Evolutionary conservation across 1,140 invertebrate species (phyloP).

Genomic region (Leptopilina boulardi): DNA sequence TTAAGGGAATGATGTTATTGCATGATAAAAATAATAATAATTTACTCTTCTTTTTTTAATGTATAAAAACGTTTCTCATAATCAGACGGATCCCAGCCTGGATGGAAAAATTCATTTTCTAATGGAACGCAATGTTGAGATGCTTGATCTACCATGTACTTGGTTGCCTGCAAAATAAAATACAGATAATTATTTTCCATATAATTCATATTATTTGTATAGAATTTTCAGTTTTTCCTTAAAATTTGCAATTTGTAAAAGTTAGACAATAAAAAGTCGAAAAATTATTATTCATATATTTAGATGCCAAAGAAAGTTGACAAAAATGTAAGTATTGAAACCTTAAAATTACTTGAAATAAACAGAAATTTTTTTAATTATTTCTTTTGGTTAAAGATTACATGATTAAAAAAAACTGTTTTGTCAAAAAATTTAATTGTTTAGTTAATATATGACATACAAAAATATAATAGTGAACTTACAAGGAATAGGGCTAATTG

Average conservation of each 20-base stretch:
- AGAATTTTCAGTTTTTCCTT: too few relatives aligned
- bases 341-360: too few relatives aligned
- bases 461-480: slow-evolving; percentile 55
- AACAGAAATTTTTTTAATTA: too few relatives aligned
- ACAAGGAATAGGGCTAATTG: slow-evolving; percentile 81
- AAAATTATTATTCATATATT: too few relatives aligned
- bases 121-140: slow-evolving; percentile 92
- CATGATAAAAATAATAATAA: too few relatives aligned
- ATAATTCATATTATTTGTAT: slow-evolving; percentile 43
- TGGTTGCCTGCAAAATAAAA: slow-evolving; percentile 79
- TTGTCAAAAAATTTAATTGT: neutral
- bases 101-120: slow-evolving; percentile 81
- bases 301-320: too few relatives aligned
- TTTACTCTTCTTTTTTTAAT: neutral
- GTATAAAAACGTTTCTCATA: neutral
- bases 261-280: too few relatives aligned
- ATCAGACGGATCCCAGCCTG: slow-evolving; percentile 67
- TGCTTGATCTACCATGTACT: slow-evolving; percentile 90
- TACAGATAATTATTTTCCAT: slow-evolving; percentile 53
- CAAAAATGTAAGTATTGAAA: too few relatives aligned
- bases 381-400: too few relatives aligned
- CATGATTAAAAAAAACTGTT: too few relatives aligned
- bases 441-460: neutral
- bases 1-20: neutral
- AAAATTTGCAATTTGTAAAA: too few relatives aligned